Base-by-base conservation (phyloP, 2,888 invertebrate genomes). In the Tethea ocularis region DNA sequence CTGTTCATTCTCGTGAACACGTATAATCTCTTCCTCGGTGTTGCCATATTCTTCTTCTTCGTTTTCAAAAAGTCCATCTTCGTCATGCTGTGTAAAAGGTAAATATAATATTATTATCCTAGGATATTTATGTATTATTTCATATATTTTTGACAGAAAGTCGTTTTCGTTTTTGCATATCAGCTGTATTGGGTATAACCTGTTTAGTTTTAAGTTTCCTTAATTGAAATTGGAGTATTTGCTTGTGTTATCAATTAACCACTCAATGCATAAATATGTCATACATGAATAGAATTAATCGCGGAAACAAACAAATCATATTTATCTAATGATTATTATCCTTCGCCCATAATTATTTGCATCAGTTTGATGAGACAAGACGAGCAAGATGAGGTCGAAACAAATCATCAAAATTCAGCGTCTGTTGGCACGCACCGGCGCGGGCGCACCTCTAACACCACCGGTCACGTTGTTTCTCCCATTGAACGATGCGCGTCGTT, bases 1-100 rank as follows among this genome's bases (percentile, higher is more conserved):
- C 7, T 69, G 15, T 68, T 59, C 33, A 58, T 71, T n/a, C 22
- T 76, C 3, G 38, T 69, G 0, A 73, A 66, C 29, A 20, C 58
- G 0, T 82, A 77, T 67, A 83, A 82, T 58, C 6, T 64, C 0
- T 63, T 81, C 0, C 69, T 68, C 1, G 86, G 86, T 0, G 61
- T 81, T 2, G 20, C 66, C 20, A 79, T 86, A 24, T 86, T 86
- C 71, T 55, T 78, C 11, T 58, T 83, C 7, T 83, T 82, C 54
- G 68, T 82, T 3, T 77, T 72, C 60, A 83, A 83, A 57, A 78
- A 61, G 41, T 60, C 51, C 0, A 68, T 75, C 10, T 61, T 74
- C 0, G 0, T 36, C 0, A 61, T 56, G 62, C 57, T 86, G 1
- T 69, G 74, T 52, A 71, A 68, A 24, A 77, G 73, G 84, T 84